A percentile compares a stretch with the other conserved stretches of the same genome.
Conservation (phyloP, 23 tunicate species). For the Ciona savignyi region DNA sequence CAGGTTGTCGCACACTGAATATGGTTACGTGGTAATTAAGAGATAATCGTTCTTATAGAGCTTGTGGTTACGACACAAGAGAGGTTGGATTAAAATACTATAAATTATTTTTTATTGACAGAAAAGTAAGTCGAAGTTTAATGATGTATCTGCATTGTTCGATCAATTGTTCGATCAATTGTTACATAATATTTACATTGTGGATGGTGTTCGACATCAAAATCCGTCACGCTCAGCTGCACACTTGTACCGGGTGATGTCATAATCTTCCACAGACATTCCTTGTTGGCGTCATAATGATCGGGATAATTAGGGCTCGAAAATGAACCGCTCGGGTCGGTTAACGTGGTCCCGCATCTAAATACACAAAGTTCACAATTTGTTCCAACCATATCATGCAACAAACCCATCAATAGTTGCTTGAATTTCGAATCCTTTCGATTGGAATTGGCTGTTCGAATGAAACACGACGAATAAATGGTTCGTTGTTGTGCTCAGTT, state of each 20-base stretch:
- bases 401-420: conserved; percentile 91
- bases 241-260: conserved; percentile 59
- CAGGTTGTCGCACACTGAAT: too few species aligned
- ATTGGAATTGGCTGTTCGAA: conserved; percentile 54
- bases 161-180: too few species aligned
- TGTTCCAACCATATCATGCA: neutral
- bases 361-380: too few species aligned
- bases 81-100: too few species aligned
- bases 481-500: conserved; percentile 28
- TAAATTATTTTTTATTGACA: too few species aligned
- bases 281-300: conserved; percentile 69
- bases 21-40: too few species aligned
- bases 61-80: too few species aligned
- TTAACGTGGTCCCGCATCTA: conserved; percentile 68
- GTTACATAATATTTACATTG: conserved; percentile 50
- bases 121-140: too few species aligned
- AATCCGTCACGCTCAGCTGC: conserved; percentile 49
- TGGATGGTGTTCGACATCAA: conserved; percentile 87
- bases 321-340: conserved; percentile 52
- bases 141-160: too few species aligned
- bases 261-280: conserved; percentile 82
- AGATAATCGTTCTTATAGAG: too few species aligned
- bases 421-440: conserved; percentile 67
- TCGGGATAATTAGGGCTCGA: conserved; percentile 84
- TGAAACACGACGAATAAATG: conserved; percentile 48